Base-by-base conservation (phyloP, 2,888 invertebrate species). In the Microplitis deprimator region DNA sequence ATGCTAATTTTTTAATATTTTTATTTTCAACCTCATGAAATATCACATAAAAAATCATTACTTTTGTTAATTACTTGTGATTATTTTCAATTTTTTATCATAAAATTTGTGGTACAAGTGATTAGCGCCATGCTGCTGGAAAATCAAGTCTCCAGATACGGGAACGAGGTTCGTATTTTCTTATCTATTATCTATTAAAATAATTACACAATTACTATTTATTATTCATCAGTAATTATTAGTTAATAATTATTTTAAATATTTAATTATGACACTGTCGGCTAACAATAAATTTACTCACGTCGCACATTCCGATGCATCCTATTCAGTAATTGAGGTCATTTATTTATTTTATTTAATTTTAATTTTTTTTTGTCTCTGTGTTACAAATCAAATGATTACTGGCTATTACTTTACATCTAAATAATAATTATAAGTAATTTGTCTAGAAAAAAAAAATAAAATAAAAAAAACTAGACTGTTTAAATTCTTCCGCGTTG, bases 251-350 rank as follows among this genome's bases (percentile, higher is more conserved):
- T 50, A 13, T 50, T 50, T 50, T 3, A 50, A 50, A 50, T 50
- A 50, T 13, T 50, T 13, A 50, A 17, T 20, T 62, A 62, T 62
- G 20, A 62, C 62, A 62, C n/a, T 41, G 64, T 73, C 62, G 65
- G 59, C 73, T n/a, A n/a, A 8, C 50, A 39, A 67, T 41, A 65
- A 73, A 73, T 73, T 65, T 50, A 73, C 73, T 73, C 73, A 67
- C 73, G 59, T 67, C 59, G 73, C 73, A 73, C 73, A 67, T 73
- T 73, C 67, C 38, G 16, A 61, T 29, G 65, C 38, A 65, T 65
- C 38, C 65, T 6, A 73, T 20, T 67, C 29, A 29, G 41, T 59
- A 67, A 65, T 29, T 62, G 67, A 73, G 73, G 73, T 67, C 73
- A 67, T 50, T 29, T 65, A 38, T 67, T 10, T 8, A 64, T 41